Percentiles rank a stretch among this genome's conserved stretches.
Evolutionary conservation across 2,888 invertebrate genomes (phyloP).

Genomic region (Heteromyza rotundicornis): DNA sequence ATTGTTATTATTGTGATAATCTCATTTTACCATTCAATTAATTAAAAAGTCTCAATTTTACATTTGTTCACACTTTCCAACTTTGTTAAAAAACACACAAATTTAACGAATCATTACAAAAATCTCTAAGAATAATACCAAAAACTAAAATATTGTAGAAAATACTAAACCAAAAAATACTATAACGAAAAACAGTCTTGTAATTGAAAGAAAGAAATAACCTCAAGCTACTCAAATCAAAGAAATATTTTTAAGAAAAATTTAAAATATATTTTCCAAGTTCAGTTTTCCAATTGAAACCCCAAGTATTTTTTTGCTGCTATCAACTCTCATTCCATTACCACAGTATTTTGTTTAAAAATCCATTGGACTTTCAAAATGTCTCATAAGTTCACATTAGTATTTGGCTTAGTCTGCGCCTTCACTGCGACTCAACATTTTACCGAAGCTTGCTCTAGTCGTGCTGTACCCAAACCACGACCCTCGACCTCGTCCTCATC

Average conservation of each 20-base stretch:
- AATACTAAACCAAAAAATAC: background rate
- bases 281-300: too few species aligned
- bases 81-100: too few species aligned
- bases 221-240: background rate
- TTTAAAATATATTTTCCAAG: too few species aligned
- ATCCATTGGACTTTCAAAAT: background rate
- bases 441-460: constrained; percentile 59
- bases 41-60: too few species aligned
- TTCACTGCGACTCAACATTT: background rate
- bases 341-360: constrained; percentile 9
- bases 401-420: background rate
- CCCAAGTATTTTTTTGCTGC: too few species aligned
- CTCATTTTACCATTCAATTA: too few species aligned
- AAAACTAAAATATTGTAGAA: background rate
- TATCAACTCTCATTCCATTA: constrained; percentile 46
- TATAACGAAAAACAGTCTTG: background rate
- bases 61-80: too few species aligned
- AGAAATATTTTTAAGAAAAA: background rate
- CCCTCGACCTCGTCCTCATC: constrained; percentile 63
- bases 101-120: too few species aligned
- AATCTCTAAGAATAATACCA: background rate
- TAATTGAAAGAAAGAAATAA: background rate
- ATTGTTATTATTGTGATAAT: too few species aligned
- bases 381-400: background rate
- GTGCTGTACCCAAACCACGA: constrained; percentile 77